Evolutionary conservation across 2,888 invertebrate species (phyloP).

Genomic region (Germaria angustata): DNA sequence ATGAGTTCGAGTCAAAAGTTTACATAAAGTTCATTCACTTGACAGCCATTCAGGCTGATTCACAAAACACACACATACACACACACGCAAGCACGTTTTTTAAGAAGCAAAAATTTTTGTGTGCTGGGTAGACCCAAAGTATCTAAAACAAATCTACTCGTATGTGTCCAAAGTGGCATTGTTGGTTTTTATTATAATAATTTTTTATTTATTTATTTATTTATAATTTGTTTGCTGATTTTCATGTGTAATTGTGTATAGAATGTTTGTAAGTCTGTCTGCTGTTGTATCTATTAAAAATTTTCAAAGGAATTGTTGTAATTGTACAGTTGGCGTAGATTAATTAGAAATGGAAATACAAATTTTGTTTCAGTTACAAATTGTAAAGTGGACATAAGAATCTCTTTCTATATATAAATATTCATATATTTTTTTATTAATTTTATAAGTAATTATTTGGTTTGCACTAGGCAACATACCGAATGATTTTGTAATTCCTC

Average conservation of each 20-base stretch:
- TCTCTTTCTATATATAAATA: too few relatives aligned
- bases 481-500: too few relatives aligned
- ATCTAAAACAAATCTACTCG: conserved; percentile 43
- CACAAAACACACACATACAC: too few relatives aligned
- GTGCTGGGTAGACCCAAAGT: conserved; percentile 37
- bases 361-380: neutral
- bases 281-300: neutral
- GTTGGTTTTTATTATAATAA: neutral
- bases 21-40: conserved; percentile 52
- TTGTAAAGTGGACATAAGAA: too few relatives aligned
- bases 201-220: neutral
- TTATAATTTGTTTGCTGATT: conserved; percentile 3
- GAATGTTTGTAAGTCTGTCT: conserved; percentile 24
- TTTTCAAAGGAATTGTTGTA: conserved; percentile 18
- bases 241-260: conserved; percentile 10
- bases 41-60: neutral
- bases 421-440: too few relatives aligned
- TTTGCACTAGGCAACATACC: too few relatives aligned
- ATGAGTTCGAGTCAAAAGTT: conserved; percentile 33
- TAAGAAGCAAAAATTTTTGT: conserved; percentile 20
- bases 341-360: neutral
- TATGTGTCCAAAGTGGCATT: conserved; percentile 27
- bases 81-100: neutral
- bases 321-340: conserved; percentile 7
- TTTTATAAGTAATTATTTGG: too few relatives aligned